phyloP scores from a whole-genome alignment of 2,797 vertebrate species.

The Aldrovandia affinis region DNA sequence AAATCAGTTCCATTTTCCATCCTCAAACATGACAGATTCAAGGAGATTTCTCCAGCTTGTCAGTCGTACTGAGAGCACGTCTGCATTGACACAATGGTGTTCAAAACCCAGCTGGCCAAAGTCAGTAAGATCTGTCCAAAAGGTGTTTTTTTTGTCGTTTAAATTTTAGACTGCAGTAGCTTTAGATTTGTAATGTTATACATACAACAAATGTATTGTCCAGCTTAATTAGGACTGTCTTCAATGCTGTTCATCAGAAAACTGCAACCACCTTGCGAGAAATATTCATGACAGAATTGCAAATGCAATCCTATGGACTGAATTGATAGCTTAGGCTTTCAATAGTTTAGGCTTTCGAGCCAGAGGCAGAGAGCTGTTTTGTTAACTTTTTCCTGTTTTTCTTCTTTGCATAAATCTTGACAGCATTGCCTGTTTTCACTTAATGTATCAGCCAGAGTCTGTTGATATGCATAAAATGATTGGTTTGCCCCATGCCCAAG shows the following conservation, averaged over 20 bases:
- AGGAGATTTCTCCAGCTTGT: constrained; percentile 21
- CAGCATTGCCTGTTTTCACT: no score
- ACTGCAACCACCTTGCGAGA: neutral
- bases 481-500: no score
- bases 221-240: neutral
- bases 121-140: constrained; percentile 46
- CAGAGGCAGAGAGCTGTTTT: neutral
- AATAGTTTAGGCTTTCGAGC: no score
- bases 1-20: constrained; percentile 12
- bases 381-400: neutral
- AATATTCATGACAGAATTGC: neutral
- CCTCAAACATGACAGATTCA: constrained; percentile 1
- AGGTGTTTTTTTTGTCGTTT: constrained; percentile 24
- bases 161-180: neutral
- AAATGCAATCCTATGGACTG: neutral
- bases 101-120: constrained; percentile 49
- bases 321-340: neutral
- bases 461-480: no score
- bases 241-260: neutral
- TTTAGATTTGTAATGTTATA: neutral
- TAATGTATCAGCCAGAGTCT: no score
- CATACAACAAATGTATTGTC: neutral
- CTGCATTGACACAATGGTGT: constrained; percentile 46
- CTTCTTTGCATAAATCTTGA: neutral
- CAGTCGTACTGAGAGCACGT: constrained; percentile 52